These are phyloP conservation scores for Tapera naevia DNA, from an alignment of 2,797 vertebrate species.

Conservation along the genomic window DNA sequence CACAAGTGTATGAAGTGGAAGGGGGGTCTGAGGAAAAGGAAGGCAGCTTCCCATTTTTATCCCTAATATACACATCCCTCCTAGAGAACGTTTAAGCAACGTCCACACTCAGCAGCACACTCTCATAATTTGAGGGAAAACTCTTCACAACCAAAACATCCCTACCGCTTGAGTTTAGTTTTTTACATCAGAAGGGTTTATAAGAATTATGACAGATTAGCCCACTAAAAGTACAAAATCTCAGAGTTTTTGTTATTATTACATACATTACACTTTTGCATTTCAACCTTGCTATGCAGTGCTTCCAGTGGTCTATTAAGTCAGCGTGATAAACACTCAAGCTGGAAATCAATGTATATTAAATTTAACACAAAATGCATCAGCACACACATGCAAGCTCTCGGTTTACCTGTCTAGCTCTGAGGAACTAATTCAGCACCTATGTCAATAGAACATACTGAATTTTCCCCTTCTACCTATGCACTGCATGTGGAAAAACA, in stretches of 20 bases:
- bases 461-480: neutral
- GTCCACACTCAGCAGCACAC: neutral
- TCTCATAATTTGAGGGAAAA: neutral
- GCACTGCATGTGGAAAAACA: neutral
- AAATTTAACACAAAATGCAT: neutral
- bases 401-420: neutral
- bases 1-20: neutral
- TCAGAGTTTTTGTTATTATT: neutral
- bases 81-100: neutral
- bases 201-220: neutral
- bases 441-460: neutral
- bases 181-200: neutral
- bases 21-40: neutral
- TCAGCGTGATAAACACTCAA: neutral
- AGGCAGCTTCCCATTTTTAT: neutral
- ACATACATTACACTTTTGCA: neutral
- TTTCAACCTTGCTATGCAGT: neutral
- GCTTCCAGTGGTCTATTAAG: neutral
- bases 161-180: neutral
- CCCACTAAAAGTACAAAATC: neutral
- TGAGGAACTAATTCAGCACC: neutral
- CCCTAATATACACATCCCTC: neutral
- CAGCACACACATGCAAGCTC: neutral
- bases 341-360: neutral
- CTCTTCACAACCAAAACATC: neutral